Percentiles rank a stretch among this genome's conserved stretches.
These are phyloP conservation scores for Agonum fuliginosum DNA, from an alignment of 2,888 invertebrate species.

Conservation along the genomic window DNA sequence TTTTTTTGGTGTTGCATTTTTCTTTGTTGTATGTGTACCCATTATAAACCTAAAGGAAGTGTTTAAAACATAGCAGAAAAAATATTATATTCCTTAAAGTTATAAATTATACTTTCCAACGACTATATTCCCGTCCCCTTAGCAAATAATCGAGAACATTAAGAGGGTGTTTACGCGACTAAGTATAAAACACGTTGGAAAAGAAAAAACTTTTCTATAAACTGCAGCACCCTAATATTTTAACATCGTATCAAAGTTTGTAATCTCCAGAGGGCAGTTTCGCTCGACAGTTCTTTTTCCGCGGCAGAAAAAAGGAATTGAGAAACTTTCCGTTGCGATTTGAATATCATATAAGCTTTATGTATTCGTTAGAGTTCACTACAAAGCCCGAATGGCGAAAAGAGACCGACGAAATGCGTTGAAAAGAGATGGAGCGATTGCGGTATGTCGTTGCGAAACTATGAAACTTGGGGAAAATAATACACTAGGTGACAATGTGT, in stretches of 20 bases:
- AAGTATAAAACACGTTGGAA: too few species aligned
- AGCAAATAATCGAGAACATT: background rate
- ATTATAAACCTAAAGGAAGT: too few species aligned
- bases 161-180: background rate
- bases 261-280: conserved; percentile 55
- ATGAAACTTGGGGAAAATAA: too few species aligned
- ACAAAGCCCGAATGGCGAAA: background rate
- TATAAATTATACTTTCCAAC: too few species aligned
- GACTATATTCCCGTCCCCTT: background rate
- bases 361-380: conserved; percentile 35
- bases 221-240: conserved; percentile 58
- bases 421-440: background rate
- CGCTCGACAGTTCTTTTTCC: conserved; percentile 50
- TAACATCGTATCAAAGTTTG: conserved; percentile 57
- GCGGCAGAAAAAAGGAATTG: conserved; percentile 53
- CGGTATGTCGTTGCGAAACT: background rate
- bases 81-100: too few species aligned
- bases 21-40: too few species aligned
- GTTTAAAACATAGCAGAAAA: too few species aligned
- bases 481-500: too few species aligned
- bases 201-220: conserved; percentile 54
- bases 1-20: too few species aligned
- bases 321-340: conserved; percentile 50
- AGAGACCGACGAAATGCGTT: background rate
- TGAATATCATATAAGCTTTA: conserved; percentile 57